Percentiles rank a stretch among this genome's conserved stretches.
Conservation (phyloP, 2,113 vertebrate genomes). For the Ancistrus triradiatus region DNA sequence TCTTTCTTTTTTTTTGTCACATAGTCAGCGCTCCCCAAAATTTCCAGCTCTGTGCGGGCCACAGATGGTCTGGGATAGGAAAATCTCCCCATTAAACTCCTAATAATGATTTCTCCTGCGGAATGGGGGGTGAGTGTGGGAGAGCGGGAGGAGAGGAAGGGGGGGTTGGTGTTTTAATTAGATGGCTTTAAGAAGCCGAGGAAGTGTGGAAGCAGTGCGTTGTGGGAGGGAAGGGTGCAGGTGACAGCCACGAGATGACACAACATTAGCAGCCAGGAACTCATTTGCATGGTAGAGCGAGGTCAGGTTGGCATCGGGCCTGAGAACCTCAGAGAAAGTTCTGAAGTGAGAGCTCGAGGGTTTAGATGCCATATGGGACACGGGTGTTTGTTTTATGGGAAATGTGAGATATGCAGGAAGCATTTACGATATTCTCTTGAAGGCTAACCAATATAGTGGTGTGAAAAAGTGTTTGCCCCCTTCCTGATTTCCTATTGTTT, state of each 20-base stretch:
- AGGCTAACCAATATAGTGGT: too few relatives aligned
- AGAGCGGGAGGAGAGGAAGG: conserved; percentile 75
- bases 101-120: conserved; percentile 97
- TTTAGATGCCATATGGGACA: neutral
- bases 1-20: too few relatives aligned
- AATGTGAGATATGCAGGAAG: too few relatives aligned
- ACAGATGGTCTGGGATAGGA: conserved; percentile 95
- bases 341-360: conserved; percentile 56
- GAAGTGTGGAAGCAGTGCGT: conserved; percentile 81
- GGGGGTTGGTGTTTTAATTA: conserved; percentile 99
- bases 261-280: conserved; percentile 76
- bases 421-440: too few relatives aligned
- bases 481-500: too few relatives aligned
- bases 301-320: conserved; percentile 82
- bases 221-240: conserved; percentile 83
- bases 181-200: conserved; percentile 97
- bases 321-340: conserved; percentile 70
- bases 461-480: too few relatives aligned
- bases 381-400: too few relatives aligned
- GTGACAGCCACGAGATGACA: conserved; percentile 83
- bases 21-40: conserved; percentile 83
- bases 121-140: conserved; percentile 75
- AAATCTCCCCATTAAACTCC: conserved; percentile 99
- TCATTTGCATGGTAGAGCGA: conserved; percentile 96
- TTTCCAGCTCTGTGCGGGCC: conserved; percentile 88